A percentile compares a stretch with the other conserved stretches of the same genome.
Conservation (phyloP, 2,113 vertebrate species). For the Xiphophorus maculatus region DNA sequence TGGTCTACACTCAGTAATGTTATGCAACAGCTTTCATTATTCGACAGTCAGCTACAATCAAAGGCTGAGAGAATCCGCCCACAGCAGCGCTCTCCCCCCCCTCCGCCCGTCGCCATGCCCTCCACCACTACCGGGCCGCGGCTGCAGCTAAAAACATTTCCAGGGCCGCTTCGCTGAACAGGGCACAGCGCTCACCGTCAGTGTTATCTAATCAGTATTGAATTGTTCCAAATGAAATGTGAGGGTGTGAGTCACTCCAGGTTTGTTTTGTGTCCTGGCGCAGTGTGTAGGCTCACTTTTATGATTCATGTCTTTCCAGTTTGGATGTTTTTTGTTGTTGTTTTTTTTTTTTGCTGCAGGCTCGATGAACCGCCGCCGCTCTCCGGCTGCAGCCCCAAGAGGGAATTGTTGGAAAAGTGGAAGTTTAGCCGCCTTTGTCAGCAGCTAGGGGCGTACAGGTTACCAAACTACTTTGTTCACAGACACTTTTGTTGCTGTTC, state of each 20-base stretch:
- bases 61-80: slow-evolving; percentile 47
- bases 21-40: slow-evolving; percentile 56
- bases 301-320: slow-evolving; percentile 49
- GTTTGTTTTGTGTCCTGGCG: slow-evolving; percentile 42
- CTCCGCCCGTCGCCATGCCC: slow-evolving; percentile 23
- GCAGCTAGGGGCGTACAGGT: slow-evolving; percentile 32
- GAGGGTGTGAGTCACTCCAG: slow-evolving; percentile 55
- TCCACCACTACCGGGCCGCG: slow-evolving; percentile 40
- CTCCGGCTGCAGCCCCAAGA: slow-evolving; percentile 30
- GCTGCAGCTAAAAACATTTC: slow-evolving; percentile 52
- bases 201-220: slow-evolving; percentile 60
- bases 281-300: slow-evolving; percentile 52
- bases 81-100: slow-evolving; percentile 34
- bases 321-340: slow-evolving; percentile 26
- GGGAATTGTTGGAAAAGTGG: slow-evolving; percentile 27
- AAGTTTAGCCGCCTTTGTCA: slow-evolving; percentile 46
- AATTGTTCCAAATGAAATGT: slow-evolving; percentile 57
- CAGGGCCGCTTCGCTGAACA: slow-evolving; percentile 36
- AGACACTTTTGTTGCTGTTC: slow-evolving; percentile 42
- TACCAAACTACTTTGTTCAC: slow-evolving; percentile 41
- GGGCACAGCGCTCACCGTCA: slow-evolving; percentile 43
- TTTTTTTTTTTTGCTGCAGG: slow-evolving; percentile 29
- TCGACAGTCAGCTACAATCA: slow-evolving; percentile 39
- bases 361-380: slow-evolving; percentile 27
- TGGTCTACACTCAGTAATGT: slow-evolving; percentile 49